Evolutionary conservation across 2,888 invertebrate genomes (phyloP), one percentile per base, ranked within the genome.

Genomic region (Chelonus formosanus): DNA sequence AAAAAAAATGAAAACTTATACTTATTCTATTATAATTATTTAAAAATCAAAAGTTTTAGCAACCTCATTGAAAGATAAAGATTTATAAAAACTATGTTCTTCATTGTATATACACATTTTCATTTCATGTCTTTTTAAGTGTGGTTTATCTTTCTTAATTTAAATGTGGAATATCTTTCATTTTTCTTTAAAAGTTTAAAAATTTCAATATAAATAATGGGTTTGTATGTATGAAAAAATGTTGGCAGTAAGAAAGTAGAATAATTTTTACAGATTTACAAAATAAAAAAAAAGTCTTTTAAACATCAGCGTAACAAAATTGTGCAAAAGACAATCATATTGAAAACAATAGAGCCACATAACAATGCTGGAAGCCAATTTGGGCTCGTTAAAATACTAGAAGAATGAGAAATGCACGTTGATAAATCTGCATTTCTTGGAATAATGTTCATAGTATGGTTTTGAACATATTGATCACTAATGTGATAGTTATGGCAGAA

Each of bases 271-370:
- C 6, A 40, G 6, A 5, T 40, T 40, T 5, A 40, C 40, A 45
- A 34, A 56, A 35, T 64, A 32, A 60, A 56, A 62, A 31, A 45
- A 54, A 32, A 43, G 32, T 52, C 3, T 48, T 4, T 35, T 8
- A 32, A 6, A 34, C 10, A 70, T 74, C 59, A 79, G 73, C 76
- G 78, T 65, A 79, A 70, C 35, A 84, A 71, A 58, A 78, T 76
- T 48, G 76, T 77, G 67, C 81, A 80, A 34, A 84, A 67, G 34
- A 83, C 77, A 53, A 78, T 73, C 64, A 82, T 77, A 61, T 84
- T 83, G 43, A 83, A 69, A 8, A 83, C 63, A 7, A 84, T 68
- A 0, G 83, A 82, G 34, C 81, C 77, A 56, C 82, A 81, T 4
- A 84, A 71, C 7, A 83, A 61, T 7, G 69, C 73, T 7, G 79